Conservation (phyloP, 2,797 vertebrate species). For the Anableps anableps region DNA sequence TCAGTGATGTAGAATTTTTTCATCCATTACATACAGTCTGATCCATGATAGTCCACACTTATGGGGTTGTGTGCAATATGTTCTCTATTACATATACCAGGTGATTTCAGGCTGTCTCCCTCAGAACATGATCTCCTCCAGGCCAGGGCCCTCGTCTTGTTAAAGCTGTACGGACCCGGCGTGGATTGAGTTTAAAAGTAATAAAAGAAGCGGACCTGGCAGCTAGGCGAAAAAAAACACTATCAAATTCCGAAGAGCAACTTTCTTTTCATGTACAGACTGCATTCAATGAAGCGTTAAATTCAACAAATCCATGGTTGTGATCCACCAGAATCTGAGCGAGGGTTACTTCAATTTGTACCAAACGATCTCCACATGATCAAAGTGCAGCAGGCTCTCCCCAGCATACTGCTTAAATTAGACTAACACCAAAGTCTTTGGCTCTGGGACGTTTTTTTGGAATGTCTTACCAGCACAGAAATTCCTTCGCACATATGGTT, state of each 20-base stretch:
- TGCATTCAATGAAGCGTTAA: constrained; percentile 99
- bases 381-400: constrained; percentile 95
- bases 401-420: constrained; percentile 99
- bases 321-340: constrained; percentile 97
- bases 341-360: constrained; percentile 99
- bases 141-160: constrained; percentile 87
- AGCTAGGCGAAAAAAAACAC: constrained; percentile 96
- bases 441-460: constrained; percentile 98
- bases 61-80: constrained; percentile 86
- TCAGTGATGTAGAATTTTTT: constrained; percentile 61
- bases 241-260: constrained; percentile 93
- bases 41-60: constrained; percentile 82
- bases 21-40: constrained; percentile 72
- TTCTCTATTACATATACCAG: constrained; percentile 94
- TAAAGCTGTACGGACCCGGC: constrained; percentile 85
- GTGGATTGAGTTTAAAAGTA: constrained; percentile 98
- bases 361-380: constrained; percentile 99
- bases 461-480: constrained; percentile 99
- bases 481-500: constrained; percentile 99
- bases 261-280: constrained; percentile 97
- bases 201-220: constrained; percentile 95
- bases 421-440: constrained; percentile 99
- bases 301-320: constrained; percentile 99
- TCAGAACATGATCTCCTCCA: constrained; percentile 91
- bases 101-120: constrained; percentile 88